Base-by-base conservation (phyloP, 2,113 vertebrate genomes). In the Glaucomys volans region DNA sequence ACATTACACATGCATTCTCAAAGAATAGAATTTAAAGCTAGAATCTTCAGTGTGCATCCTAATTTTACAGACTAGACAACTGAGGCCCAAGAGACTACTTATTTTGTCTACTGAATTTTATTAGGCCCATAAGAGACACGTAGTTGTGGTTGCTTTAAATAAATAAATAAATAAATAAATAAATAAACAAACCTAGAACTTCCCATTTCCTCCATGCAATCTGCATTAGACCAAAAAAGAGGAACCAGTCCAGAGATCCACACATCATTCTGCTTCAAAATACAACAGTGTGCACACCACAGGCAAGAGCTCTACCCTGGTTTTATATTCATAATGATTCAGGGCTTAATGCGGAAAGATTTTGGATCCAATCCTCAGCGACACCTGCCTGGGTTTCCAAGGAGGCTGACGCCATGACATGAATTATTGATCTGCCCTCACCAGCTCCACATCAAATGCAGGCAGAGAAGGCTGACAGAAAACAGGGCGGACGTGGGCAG, bases 261-360 rank as follows among this genome's bases (percentile, higher is more conserved):
- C 76, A 96, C 95, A 96, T 95, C 91, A 94, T 76, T 75, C 57
- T 35, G 28, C 71, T 84, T 93, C 95, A 54, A 59, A 96, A 80
- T 20, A 80, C 0, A 90, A 67, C 28, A n/a, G 42, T 57, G 16
- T 47, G 32, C 2, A 22, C 62, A 91, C 85, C 69, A 69, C 74
- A 59, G 42, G 52, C 75, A 80, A 83, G 87, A 96, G 85, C 59
- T 7, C 64, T 2, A 35, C 79, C 30, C 79, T n/a, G 3, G 64
- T 75, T 77, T 81, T 54, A 90, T 35, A 64, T 6, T 50, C 75
- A 80, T 50, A 81, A 91, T 86, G 64, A 90, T 95, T 80, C 66
- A 88, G 79, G 62, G 50, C 71, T 91, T 82, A 87, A 88, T 85
- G 87, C 54, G 75, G 62, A 94, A 80, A 89, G 54, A 88, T 54